phyloP scores from a whole-genome alignment of 2,113 vertebrate species.

The Chlorodrepanis virens region DNA sequence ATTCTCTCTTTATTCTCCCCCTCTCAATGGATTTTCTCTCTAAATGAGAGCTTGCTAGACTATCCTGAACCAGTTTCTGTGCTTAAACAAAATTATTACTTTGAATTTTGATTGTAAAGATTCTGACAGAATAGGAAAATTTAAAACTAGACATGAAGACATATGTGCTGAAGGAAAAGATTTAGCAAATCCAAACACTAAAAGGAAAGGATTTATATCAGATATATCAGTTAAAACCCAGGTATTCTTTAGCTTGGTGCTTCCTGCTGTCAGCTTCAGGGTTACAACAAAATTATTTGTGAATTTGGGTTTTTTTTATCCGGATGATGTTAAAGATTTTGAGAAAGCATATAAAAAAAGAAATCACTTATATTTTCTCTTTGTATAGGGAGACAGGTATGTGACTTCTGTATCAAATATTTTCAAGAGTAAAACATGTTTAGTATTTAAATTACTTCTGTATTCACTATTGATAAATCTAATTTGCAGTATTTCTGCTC shows the following conservation, averaged over 20 bases:
- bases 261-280: neutral
- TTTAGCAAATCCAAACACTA: neutral
- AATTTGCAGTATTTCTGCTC: neutral
- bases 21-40: neutral
- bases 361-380: neutral
- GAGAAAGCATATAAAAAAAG: neutral
- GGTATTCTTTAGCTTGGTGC: neutral
- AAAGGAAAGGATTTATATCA: neutral
- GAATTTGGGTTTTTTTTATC: neutral
- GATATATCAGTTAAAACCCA: neutral
- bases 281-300: neutral
- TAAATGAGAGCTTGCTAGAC: neutral
- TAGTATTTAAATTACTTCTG: neutral
- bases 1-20: neutral
- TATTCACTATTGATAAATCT: constrained; percentile 13
- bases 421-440: neutral
- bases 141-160: neutral
- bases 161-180: neutral
- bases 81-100: neutral
- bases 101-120: neutral
- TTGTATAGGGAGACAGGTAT: neutral
- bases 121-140: neutral
- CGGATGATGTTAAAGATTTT: neutral
- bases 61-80: neutral
- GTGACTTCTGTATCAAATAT: neutral